phyloP scores from a whole-genome alignment of 2,113 vertebrate genomes.

The Trinectes maculatus region DNA sequence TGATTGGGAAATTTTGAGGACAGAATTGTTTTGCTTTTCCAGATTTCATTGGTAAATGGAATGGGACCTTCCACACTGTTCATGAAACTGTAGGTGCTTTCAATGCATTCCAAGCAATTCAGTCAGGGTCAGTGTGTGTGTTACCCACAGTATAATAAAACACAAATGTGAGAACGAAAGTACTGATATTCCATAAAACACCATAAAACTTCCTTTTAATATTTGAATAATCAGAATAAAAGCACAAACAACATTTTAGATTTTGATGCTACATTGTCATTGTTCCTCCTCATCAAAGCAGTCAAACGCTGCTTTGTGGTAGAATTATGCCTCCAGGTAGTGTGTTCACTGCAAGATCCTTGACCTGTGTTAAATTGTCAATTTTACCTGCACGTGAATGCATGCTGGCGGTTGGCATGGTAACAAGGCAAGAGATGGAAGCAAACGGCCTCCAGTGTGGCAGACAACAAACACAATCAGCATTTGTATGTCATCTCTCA shows the following conservation, averaged over 20 bases:
- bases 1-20: no score
- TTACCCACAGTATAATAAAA: no score
- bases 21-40: no score
- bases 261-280: no score
- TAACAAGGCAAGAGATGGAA: conserved; percentile 26
- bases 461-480: background rate
- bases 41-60: no score
- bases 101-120: no score
- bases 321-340: background rate
- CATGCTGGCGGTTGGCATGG: conserved; percentile 42
- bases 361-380: conserved; percentile 9
- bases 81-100: no score
- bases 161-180: no score
- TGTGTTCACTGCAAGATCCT: conserved; percentile 7
- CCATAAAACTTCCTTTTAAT: no score
- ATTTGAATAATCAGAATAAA: background rate
- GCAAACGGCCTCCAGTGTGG: background rate
- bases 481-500: background rate
- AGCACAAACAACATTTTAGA: background rate
- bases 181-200: no score
- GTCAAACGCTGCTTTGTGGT: background rate
- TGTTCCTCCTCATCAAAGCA: background rate
- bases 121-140: no score
- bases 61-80: no score
- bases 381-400: conserved; percentile 19